These are phyloP conservation scores for Aspiorhynchus laticeps DNA, from an alignment of 2,113 vertebrate species.

Conservation along the genomic window DNA sequence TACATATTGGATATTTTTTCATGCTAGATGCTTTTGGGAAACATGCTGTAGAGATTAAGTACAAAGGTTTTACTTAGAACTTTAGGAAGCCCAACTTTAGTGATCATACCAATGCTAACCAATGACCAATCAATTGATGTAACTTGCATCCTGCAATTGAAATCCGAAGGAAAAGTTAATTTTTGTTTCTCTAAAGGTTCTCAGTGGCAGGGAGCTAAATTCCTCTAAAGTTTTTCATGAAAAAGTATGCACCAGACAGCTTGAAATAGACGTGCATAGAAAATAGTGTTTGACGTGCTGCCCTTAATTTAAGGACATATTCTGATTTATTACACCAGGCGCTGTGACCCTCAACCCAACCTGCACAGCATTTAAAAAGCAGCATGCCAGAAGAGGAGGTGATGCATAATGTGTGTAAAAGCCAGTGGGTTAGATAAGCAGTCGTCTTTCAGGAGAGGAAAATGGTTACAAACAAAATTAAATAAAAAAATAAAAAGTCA, in stretches of 20 bases:
- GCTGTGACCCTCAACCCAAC: conserved; percentile 41
- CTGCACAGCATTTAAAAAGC: conserved; percentile 34
- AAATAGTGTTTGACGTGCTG: neutral
- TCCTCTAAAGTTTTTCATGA: neutral
- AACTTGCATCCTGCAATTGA: neutral
- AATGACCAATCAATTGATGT: neutral
- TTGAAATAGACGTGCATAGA: neutral
- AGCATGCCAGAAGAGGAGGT: conserved; percentile 37
- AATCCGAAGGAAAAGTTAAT: neutral
- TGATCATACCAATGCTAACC: neutral
- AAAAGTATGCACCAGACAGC: neutral
- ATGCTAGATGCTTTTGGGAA: neutral
- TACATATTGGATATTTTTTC: too few relatives aligned
- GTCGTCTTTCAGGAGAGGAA: conserved; percentile 46
- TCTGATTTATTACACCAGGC: conserved; percentile 13
- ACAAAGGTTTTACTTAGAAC: neutral
- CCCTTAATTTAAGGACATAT: conserved; percentile 11
- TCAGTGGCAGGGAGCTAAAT: neutral
- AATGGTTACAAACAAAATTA: conserved; percentile 20
- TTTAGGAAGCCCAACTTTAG: neutral
- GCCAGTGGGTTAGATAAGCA: conserved; percentile 55
- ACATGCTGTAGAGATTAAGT: neutral
- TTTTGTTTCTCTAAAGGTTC: neutral
- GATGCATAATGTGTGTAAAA: conserved; percentile 48
- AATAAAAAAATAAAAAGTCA: conserved; percentile 34